Conservation (phyloP, 1,140 invertebrate species). For the Delia radicum region DNA sequence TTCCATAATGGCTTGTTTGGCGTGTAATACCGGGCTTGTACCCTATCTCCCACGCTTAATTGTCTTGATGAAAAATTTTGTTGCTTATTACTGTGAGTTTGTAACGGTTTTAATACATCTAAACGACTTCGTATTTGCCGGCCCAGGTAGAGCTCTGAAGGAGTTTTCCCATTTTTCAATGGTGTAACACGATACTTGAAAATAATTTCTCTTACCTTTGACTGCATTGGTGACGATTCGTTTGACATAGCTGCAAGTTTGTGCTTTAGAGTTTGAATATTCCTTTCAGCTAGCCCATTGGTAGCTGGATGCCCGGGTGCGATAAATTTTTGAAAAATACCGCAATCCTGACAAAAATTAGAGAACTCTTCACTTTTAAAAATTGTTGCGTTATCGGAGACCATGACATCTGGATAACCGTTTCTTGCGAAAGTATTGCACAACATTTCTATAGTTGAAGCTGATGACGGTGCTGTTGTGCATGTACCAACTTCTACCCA, state of each 20-base stretch:
- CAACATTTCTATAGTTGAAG: slow-evolving; percentile 17
- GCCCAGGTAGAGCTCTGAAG: slow-evolving; percentile 29
- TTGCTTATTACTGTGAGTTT: not conserved
- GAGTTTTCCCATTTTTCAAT: slow-evolving; percentile 25
- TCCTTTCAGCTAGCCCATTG: slow-evolving; percentile 49
- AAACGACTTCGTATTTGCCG: slow-evolving; percentile 26
- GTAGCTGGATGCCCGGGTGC: slow-evolving; percentile 47
- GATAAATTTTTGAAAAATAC: slow-evolving; percentile 42
- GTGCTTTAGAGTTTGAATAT: slow-evolving; percentile 49
- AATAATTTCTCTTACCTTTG: slow-evolving; percentile 34
- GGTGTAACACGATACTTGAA: slow-evolving; percentile 37
- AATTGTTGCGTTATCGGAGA: not conserved
- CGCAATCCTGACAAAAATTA: slow-evolving; percentile 13
- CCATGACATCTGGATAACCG: not conserved
- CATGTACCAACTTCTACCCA: slow-evolving; percentile 40
- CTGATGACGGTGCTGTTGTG: not conserved
- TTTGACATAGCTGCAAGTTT: slow-evolving; percentile 32
- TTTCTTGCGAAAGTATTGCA: slow-evolving; percentile 3
- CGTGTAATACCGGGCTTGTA: no score
- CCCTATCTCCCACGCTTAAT: no score
- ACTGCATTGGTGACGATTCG: slow-evolving; percentile 20
- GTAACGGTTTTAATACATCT: slow-evolving; percentile 6
- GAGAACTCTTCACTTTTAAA: slow-evolving; percentile 4
- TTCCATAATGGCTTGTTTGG: no score
- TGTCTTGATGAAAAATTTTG: no score